A percentile compares a stretch with the other conserved stretches of the same genome.
phyloP scores from a whole-genome alignment of 2,888 invertebrate genomes.

The Mechanitis messenoides region DNA sequence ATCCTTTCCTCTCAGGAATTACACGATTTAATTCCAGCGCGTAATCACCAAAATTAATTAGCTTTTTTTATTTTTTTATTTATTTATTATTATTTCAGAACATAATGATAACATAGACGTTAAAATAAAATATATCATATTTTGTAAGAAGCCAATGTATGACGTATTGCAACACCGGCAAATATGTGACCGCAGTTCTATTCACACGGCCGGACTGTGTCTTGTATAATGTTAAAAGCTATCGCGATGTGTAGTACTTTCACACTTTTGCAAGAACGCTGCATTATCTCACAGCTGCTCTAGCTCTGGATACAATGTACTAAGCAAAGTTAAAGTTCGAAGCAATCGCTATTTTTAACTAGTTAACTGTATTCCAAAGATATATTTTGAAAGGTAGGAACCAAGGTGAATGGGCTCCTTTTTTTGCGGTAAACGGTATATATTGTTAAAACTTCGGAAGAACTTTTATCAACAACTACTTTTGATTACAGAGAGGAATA shows the following conservation, averaged over 20 bases:
- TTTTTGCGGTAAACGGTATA: not conserved
- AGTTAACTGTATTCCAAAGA: not conserved
- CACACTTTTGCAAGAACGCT: not conserved
- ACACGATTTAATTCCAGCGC: too few species aligned
- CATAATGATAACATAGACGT: too few species aligned
- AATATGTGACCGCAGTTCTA: not conserved
- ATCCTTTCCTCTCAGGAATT: too few species aligned
- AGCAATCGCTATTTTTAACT: not conserved
- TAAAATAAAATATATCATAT: too few species aligned
- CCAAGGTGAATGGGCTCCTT: not conserved
- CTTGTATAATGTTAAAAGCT: not conserved
- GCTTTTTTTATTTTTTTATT: too few species aligned
- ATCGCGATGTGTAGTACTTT: not conserved
- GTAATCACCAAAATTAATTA: not conserved
- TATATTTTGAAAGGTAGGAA: slow-evolving; percentile 1
- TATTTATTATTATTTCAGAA: too few species aligned
- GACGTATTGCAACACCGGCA: not conserved
- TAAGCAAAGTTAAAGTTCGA: not conserved
- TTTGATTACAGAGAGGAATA: too few species aligned
- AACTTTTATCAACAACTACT: too few species aligned
- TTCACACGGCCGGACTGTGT: not conserved
- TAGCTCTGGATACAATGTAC: slow-evolving; percentile 1
- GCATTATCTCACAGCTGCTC: not conserved
- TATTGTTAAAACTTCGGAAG: too few species aligned
- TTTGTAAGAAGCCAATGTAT: not conserved